Percentiles rank a stretch among this genome's conserved stretches.
These are phyloP conservation scores for Entomobrya multifasciata DNA, from an alignment of 2,888 invertebrate genomes.

Conservation along the genomic window DNA sequence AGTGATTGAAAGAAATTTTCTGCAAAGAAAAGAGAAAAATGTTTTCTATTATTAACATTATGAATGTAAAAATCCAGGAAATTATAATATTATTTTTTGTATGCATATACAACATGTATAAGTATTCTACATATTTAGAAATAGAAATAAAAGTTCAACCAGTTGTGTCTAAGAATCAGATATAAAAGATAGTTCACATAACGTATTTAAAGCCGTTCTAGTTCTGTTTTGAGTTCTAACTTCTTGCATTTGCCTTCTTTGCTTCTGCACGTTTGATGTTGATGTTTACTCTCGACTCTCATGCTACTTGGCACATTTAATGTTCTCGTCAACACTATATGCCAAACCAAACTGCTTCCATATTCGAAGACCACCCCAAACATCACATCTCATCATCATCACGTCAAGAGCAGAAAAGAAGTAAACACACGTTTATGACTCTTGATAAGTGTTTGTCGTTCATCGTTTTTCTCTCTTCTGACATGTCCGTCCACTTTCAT, in stretches of 20 bases:
- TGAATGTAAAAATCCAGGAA: too few species aligned
- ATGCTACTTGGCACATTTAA: conserved; percentile 13
- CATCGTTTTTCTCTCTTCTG: conserved; percentile 1
- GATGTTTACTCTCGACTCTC: background rate
- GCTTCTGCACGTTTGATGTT: background rate
- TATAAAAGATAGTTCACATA: too few species aligned
- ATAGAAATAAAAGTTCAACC: too few species aligned
- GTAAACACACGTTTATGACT: background rate
- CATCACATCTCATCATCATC: conserved; percentile 3
- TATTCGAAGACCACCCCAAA: background rate
- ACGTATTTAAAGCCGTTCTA: too few species aligned
- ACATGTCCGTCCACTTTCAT: conserved; percentile 27
- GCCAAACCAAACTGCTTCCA: background rate
- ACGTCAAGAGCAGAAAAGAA: background rate
- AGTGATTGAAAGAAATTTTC: too few species aligned
- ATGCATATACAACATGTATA: background rate
- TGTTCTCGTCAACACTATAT: conserved; percentile 7
- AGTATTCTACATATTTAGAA: too few species aligned
- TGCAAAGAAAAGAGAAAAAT: too few species aligned
- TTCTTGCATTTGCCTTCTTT: background rate
- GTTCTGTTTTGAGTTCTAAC: too few species aligned
- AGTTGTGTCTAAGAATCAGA: too few species aligned
- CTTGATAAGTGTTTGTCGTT: conserved; percentile 3
- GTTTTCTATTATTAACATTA: too few species aligned
- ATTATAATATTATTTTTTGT: too few species aligned